Evolutionary conservation across 1,140 invertebrate species (phyloP).

Genomic region (Parasteatoda tepidariorum): DNA sequence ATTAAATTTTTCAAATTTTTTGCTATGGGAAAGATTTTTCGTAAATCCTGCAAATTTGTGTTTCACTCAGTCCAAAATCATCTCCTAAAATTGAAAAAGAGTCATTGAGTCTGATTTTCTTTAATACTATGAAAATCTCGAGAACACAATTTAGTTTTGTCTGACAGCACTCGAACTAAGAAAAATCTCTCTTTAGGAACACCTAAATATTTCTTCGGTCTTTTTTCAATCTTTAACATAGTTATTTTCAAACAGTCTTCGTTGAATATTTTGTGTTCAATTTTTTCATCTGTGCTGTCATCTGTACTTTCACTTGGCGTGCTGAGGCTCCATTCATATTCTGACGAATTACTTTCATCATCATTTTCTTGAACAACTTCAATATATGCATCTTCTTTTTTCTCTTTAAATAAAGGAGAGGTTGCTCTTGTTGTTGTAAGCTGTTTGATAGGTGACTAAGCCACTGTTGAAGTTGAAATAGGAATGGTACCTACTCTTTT

Average conservation of each 20-base stretch:
- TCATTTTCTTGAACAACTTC: neutral
- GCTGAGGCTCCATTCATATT: neutral
- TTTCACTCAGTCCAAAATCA: neutral
- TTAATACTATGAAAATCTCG: neutral
- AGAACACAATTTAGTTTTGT: neutral
- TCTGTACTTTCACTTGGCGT: neutral
- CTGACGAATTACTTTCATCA: neutral
- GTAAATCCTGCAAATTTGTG: neutral
- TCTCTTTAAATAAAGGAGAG: neutral
- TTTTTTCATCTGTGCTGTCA: neutral
- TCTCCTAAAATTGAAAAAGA: neutral
- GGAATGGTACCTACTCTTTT: neutral
- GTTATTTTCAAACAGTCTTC: neutral
- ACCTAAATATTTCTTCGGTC: neutral
- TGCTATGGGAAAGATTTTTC: neutral
- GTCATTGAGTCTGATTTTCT: neutral
- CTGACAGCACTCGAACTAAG: neutral
- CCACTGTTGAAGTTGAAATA: neutral
- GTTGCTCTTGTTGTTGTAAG: neutral
- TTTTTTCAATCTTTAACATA: neutral
- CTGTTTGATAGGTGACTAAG: too few species aligned
- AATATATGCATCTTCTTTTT: neutral
- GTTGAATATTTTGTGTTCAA: neutral
- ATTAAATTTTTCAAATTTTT: neutral
- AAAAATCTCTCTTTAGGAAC: neutral